These are phyloP conservation scores for Sebastes hubbsi DNA, from an alignment of 2,797 vertebrate genomes.

Conservation along the genomic window DNA sequence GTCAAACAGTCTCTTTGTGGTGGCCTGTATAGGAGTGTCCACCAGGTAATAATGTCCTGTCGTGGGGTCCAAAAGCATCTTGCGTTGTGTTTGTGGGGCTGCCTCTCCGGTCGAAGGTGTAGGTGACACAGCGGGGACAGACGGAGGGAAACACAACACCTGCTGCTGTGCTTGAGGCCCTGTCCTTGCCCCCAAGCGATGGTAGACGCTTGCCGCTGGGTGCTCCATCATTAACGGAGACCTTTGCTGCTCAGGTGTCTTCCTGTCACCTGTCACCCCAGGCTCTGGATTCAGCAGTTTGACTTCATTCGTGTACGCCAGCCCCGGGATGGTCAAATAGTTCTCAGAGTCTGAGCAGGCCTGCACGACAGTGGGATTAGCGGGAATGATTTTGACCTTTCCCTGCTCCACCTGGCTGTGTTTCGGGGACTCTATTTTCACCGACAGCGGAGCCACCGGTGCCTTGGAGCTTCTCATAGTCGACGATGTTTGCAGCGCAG, in stretches of 20 bases:
- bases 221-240: conserved; percentile 70
- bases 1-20: conserved; percentile 91
- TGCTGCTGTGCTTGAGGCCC: conserved; percentile 74
- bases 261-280: conserved; percentile 18
- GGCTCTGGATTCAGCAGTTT: conserved; percentile 50
- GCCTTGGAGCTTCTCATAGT: conserved; percentile 57
- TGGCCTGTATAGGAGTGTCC: conserved; percentile 88
- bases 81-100: conserved; percentile 87
- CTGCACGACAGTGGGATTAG: conserved; percentile 58
- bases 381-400: conserved; percentile 50
- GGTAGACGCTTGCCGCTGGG: conserved; percentile 82
- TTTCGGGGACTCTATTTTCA: conserved; percentile 77
- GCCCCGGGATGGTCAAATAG: conserved; percentile 90
- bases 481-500: conserved; percentile 46
- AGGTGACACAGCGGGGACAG: conserved; percentile 58
- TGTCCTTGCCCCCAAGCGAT: conserved; percentile 69
- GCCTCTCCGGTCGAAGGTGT: conserved; percentile 71
- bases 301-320: conserved; percentile 66
- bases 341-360: conserved; percentile 84
- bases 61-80: conserved; percentile 93
- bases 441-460: conserved; percentile 59
- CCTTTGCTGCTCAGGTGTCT: conserved; percentile 65
- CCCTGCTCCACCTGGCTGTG: conserved; percentile 51
- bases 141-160: conserved; percentile 83
- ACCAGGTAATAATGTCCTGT: conserved; percentile 97